Evolutionary conservation across 2,888 invertebrate species (phyloP).

Genomic region (Slavum lentiscoides): DNA sequence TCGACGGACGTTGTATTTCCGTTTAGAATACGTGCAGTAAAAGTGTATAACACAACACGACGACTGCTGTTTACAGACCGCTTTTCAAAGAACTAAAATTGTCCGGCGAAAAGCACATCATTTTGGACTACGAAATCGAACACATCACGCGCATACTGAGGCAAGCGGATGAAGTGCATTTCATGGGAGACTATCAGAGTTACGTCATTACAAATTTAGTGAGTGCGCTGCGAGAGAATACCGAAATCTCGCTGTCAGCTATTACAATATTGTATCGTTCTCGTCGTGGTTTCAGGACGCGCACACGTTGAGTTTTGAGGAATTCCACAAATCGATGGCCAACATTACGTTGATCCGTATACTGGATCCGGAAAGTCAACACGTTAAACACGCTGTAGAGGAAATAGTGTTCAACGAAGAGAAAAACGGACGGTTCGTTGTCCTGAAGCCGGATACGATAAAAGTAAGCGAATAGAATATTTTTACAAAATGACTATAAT

Average conservation of each 20-base stretch:
- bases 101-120: constrained; percentile 70
- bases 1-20: too few species aligned
- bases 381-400: constrained; percentile 58
- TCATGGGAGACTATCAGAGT: constrained; percentile 78
- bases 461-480: constrained; percentile 21
- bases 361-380: constrained; percentile 60
- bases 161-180: constrained; percentile 83
- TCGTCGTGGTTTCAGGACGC: constrained; percentile 66
- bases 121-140: constrained; percentile 73
- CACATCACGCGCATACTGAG: constrained; percentile 69
- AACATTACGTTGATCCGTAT: constrained; percentile 75
- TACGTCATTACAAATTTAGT: constrained; percentile 77
- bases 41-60: too few species aligned
- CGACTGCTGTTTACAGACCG: constrained; percentile 60
- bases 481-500: neutral
- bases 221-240: constrained; percentile 56
- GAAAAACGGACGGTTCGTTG: constrained; percentile 10
- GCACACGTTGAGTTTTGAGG: constrained; percentile 76
- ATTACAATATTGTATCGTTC: too few species aligned
- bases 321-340: constrained; percentile 75
- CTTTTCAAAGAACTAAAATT: constrained; percentile 72
- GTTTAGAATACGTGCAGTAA: too few species aligned
- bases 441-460: constrained; percentile 4
- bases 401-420: constrained; percentile 58
- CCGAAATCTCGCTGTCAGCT: too few species aligned